phyloP scores from a whole-genome alignment of 2,113 vertebrate genomes.

The Bubo bubo region DNA sequence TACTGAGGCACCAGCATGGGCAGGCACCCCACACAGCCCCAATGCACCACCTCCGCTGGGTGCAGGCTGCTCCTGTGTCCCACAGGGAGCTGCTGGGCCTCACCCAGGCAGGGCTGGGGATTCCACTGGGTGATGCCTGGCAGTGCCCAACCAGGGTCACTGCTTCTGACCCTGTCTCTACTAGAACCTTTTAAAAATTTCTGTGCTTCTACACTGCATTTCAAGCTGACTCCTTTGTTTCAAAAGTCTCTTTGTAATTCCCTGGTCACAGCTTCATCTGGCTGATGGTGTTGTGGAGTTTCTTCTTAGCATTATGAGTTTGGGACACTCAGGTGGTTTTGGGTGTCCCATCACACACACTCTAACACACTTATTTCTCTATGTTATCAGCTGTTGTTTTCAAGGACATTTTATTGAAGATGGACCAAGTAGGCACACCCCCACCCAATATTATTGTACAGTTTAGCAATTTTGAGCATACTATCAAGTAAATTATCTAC shows the following conservation, averaged over 20 bases:
- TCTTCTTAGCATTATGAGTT: neutral
- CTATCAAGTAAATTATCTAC: neutral
- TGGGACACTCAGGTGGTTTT: neutral
- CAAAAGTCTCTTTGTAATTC: neutral
- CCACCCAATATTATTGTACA: neutral
- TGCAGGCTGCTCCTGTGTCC: neutral
- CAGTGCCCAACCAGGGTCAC: neutral
- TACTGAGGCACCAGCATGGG: neutral
- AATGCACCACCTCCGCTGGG: neutral
- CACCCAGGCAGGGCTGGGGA: neutral
- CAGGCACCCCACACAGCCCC: too few relatives aligned
- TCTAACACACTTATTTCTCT: neutral
- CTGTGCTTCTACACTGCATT: neutral
- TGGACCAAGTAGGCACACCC: too few relatives aligned
- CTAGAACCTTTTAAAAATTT: neutral
- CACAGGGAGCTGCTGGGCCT: neutral
- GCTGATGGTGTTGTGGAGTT: neutral
- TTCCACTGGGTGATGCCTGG: accelerated
- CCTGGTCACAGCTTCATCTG: neutral
- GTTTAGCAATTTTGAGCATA: neutral
- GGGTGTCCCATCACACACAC: neutral
- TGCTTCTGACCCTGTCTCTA: neutral
- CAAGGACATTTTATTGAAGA: neutral
- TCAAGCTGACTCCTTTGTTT: neutral
- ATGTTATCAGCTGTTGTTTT: neutral